Base-by-base conservation (phyloP, 1,140 invertebrate species). In the Aplysia californica region DNA sequence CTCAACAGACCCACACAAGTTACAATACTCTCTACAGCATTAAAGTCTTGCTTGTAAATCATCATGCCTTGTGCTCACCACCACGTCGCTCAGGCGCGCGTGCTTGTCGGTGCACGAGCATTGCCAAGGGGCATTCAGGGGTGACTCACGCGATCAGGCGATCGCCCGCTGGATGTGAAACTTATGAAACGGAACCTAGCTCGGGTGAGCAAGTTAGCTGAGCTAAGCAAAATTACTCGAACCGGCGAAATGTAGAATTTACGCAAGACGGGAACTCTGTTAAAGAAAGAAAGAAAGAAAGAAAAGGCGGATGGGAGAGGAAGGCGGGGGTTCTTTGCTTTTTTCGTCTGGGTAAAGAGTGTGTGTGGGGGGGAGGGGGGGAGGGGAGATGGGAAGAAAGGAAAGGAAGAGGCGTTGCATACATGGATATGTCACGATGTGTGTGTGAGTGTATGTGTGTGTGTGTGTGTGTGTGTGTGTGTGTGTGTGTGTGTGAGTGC, bases 261-360 rank as follows among this genome's bases (percentile, higher is more conserved):
- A 50, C n/a, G n/a, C n/a, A 15, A 15, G 10, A n/a, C 10, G 44
- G n/a, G 44, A 50, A 15, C 10, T 50, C n/a, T 50, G 10, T 15
- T 50, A 61, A 26, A 61, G 58, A 61, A 26, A 61, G 58, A 61
- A 6, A 61, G 58, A 61, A 26, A 61, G 58, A 61, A 26, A 61
- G 10, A 61, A 26, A 61, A 26, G 26, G 58, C 10, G 29, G 58
- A 26, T 10, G 58, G 58, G 58, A 31, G 58, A 31, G 58, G 58
- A 10, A 26, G 18, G 58, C 6, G 58, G 26, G 58, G 10, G 58
- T n/a, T n/a, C n/a, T n/a, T n/a, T n/a, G n/a, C n/a, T n/a, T n/a
- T n/a, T n/a, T n/a, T n/a, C n/a, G n/a, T n/a, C 10, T 10, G n/a
- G n/a, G n/a, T 10, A 61, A 26, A 23, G 58, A 61, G 29, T 18